phyloP scores from a whole-genome alignment of 2,113 vertebrate species.

The Salvelinus fontinalis region DNA sequence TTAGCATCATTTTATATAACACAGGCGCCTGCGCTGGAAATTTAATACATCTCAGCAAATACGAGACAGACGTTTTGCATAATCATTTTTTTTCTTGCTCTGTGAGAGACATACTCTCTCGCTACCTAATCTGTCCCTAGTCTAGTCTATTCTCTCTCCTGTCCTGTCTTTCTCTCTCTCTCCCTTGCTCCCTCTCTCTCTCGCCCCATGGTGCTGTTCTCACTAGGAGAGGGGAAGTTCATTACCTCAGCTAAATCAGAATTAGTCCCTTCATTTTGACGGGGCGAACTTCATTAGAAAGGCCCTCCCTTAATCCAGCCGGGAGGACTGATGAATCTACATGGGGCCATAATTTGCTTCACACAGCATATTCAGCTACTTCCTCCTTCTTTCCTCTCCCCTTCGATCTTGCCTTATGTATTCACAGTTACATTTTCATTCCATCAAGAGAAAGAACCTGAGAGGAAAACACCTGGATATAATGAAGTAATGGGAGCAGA shows the following conservation, averaged over 20 bases:
- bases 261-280: slow-evolving; percentile 99
- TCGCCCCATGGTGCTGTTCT: slow-evolving; percentile 96
- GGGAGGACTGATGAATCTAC: slow-evolving; percentile 98
- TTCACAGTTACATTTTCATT: slow-evolving; percentile 86
- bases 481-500: slow-evolving; percentile 71
- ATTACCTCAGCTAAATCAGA: slow-evolving; percentile 99
- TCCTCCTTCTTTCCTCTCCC: slow-evolving; percentile 61
- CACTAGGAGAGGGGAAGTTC: slow-evolving; percentile 98
- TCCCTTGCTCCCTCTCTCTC: slow-evolving; percentile 70
- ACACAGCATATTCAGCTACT: slow-evolving; percentile 92
- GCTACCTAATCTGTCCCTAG: slow-evolving; percentile 10
- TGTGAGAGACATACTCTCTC: slow-evolving; percentile 25
- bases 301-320: slow-evolving; percentile 97
- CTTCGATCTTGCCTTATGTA: slow-evolving; percentile 73
- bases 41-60: slow-evolving; percentile 99
- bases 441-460: slow-evolving; percentile 51
- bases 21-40: slow-evolving; percentile 95
- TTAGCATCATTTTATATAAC: slow-evolving; percentile 99
- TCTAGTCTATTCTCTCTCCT: slow-evolving; percentile 8
- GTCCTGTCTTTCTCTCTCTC: slow-evolving; percentile 46
- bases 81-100: slow-evolving; percentile 78
- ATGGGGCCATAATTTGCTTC: slow-evolving; percentile 92
- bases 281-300: slow-evolving; percentile 99
- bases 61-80: slow-evolving; percentile 97
- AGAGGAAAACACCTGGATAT: slow-evolving; percentile 74